These are phyloP conservation scores for Kryptolebias marmoratus DNA, from an alignment of 2,113 vertebrate species.

Conservation along the genomic window DNA sequence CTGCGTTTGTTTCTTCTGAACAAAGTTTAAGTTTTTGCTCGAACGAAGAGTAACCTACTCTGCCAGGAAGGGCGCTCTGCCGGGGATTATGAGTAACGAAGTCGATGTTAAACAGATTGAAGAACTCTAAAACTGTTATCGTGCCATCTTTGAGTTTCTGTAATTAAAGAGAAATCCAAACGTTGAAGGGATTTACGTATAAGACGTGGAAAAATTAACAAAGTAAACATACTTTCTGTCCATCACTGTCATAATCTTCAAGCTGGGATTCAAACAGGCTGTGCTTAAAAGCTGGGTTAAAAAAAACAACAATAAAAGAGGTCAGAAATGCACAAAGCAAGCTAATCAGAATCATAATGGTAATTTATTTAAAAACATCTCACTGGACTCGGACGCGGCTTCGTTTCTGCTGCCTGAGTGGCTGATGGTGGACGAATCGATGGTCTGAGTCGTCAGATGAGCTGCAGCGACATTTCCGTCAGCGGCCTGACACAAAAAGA, in stretches of 20 bases:
- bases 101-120: conserved; percentile 89
- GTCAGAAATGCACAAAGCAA: background rate
- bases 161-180: conserved; percentile 14
- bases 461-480: conserved; percentile 55
- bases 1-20: background rate
- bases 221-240: conserved; percentile 80
- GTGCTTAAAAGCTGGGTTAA: conserved; percentile 81
- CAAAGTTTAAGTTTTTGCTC: background rate
- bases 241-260: conserved; percentile 81
- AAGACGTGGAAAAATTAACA: background rate
- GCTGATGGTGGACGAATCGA: conserved; percentile 78
- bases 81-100: conserved; percentile 89
- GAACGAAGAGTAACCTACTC: conserved; percentile 70
- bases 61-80: conserved; percentile 85
- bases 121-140: conserved; percentile 89
- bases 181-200: background rate
- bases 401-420: conserved; percentile 84
- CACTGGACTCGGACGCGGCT: conserved; percentile 83
- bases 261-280: conserved; percentile 87
- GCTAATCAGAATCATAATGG: background rate
- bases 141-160: conserved; percentile 88
- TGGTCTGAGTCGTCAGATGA: conserved; percentile 64
- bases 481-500: background rate
- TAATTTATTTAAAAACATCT: conserved; percentile 20
- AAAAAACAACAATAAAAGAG: background rate